These are phyloP conservation scores for Peromyscus californicus DNA, from an alignment of 2,113 vertebrate genomes.

Conservation along the genomic window DNA sequence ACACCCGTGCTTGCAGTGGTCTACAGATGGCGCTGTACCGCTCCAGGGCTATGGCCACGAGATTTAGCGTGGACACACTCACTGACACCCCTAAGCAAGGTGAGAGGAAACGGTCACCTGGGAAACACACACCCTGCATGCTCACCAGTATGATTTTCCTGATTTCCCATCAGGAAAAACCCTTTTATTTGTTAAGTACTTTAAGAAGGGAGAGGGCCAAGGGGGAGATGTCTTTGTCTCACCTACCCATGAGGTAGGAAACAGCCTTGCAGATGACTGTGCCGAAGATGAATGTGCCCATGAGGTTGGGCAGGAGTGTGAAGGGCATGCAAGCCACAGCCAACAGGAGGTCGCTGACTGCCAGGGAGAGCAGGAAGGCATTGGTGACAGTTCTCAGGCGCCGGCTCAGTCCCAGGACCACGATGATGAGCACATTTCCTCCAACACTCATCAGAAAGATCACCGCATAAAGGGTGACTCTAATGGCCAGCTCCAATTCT, in stretches of 20 bases:
- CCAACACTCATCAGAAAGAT: constrained; percentile 95
- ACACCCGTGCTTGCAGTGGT: constrained; percentile 95
- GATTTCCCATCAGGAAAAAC: neutral
- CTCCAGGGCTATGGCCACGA: constrained; percentile 97
- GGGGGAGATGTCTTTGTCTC: neutral
- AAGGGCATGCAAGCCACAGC: constrained; percentile 97
- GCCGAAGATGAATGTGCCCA: constrained; percentile 97
- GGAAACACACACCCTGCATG: neutral
- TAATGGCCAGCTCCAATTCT: constrained; percentile 92
- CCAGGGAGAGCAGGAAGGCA: constrained; percentile 96
- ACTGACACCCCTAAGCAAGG: constrained; percentile 93
- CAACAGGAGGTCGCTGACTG: constrained; percentile 96
- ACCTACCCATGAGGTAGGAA: constrained; percentile 97
- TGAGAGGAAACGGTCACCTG: neutral
- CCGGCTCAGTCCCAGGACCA: constrained; percentile 94
- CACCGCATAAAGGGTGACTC: constrained; percentile 92
- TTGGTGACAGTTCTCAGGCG: constrained; percentile 97
- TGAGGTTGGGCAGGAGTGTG: constrained; percentile 95
- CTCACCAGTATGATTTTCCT: neutral
- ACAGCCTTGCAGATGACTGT: constrained; percentile 95
- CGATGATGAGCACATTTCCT: constrained; percentile 95
- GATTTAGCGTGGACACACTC: constrained; percentile 96
- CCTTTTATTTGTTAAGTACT: neutral
- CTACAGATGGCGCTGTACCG: constrained; percentile 98
- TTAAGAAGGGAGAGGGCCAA: neutral